Percentiles rank a stretch among this genome's conserved stretches.
phyloP scores from a whole-genome alignment of 2,113 vertebrate genomes.

The Cheilinus undulatus region DNA sequence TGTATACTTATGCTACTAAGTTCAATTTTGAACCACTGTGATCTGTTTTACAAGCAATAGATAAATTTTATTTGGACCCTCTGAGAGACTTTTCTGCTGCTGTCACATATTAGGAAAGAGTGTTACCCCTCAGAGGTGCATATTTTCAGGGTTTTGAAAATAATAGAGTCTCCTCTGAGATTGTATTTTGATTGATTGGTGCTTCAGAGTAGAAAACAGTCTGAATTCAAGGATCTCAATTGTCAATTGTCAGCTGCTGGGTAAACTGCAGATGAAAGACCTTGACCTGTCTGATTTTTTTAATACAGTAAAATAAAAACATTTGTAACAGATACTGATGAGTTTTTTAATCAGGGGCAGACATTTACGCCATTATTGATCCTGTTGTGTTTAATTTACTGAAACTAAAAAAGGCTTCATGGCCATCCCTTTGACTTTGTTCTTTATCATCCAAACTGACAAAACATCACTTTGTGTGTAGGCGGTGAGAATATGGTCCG shows the following conservation, averaged over 20 bases:
- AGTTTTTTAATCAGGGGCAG: conserved; percentile 19
- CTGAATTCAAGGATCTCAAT: conserved; percentile 5
- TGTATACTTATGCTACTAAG: neutral
- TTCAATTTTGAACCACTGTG: neutral
- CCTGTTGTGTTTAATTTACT: conserved; percentile 39
- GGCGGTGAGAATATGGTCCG: neutral
- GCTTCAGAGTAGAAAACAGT: neutral
- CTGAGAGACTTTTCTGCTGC: neutral
- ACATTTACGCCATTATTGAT: conserved; percentile 4
- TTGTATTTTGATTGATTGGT: conserved; percentile 20
- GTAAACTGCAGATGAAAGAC: neutral
- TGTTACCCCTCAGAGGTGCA: neutral
- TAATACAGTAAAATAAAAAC: conserved; percentile 1
- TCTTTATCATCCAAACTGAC: conserved; percentile 10
- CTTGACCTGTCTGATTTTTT: neutral
- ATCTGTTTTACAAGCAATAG: neutral
- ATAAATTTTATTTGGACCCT: neutral
- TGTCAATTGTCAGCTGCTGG: neutral
- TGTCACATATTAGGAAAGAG: neutral
- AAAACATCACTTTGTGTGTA: neutral
- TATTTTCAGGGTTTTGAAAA: neutral
- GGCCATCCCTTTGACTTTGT: conserved; percentile 1
- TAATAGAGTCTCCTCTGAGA: neutral
- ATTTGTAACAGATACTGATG: conserved; percentile 1
- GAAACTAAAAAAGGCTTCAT: conserved; percentile 1